Evolutionary conservation across 2,113 vertebrate species (phyloP).

Genomic region (Otis tarda): DNA sequence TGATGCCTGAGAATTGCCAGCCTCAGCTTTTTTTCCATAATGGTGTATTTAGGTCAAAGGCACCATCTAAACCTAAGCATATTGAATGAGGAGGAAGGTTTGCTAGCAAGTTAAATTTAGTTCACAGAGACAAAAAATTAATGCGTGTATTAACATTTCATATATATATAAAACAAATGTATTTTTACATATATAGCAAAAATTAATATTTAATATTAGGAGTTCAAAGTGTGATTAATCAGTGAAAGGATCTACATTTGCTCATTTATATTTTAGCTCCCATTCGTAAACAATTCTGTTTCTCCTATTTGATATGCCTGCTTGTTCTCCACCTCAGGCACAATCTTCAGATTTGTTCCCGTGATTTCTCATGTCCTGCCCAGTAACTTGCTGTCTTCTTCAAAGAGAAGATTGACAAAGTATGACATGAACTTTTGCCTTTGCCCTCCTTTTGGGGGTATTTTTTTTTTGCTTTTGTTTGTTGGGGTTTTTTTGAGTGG

Average conservation of each 20-base stretch:
- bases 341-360: not conserved
- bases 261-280: not conserved
- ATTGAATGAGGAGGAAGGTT: not conserved
- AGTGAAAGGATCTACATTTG: not conserved
- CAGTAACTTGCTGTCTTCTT: not conserved
- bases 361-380: not conserved
- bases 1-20: not conserved
- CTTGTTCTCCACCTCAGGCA: not conserved
- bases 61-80: not conserved
- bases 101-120: not conserved
- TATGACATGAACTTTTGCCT: not conserved
- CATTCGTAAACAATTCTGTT: not conserved
- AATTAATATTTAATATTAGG: not conserved
- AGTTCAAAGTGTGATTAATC: not conserved
- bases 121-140: not conserved
- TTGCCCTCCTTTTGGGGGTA: not conserved
- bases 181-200: not conserved
- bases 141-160: not conserved
- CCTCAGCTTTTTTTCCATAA: accelerated
- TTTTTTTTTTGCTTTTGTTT: no score
- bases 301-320: not conserved
- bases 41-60: not conserved
- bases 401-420: not conserved
- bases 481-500: no score
- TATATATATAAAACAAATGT: not conserved